phyloP scores from a whole-genome alignment of 2,113 vertebrate species.

The Hypanus sabinus region DNA sequence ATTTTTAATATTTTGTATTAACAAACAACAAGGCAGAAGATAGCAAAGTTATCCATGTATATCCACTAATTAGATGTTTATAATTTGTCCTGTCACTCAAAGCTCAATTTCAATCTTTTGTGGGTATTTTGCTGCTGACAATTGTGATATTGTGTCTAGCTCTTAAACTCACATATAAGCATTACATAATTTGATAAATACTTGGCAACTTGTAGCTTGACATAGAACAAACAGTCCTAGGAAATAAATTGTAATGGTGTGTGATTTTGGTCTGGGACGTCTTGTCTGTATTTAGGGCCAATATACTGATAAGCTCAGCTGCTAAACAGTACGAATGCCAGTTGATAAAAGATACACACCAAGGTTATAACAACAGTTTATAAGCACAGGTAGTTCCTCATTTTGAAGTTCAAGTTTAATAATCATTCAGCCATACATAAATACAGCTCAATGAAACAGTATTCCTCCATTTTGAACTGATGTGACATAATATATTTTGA shows the following conservation, averaged over 20 bases:
- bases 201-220: background rate
- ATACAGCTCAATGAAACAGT: no score
- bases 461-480: no score
- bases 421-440: no score
- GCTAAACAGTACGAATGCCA: background rate
- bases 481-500: background rate
- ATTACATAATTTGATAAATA: constrained; percentile 26
- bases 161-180: background rate
- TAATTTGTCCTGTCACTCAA: background rate
- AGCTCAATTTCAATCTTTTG: background rate
- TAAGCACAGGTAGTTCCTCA: background rate
- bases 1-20: background rate
- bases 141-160: background rate
- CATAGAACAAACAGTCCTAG: background rate
- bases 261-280: constrained; percentile 10
- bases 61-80: background rate
- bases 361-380: background rate
- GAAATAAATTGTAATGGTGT: constrained; percentile 21
- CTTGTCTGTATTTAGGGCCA: background rate
- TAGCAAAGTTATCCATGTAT: no score
- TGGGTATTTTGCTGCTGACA: background rate
- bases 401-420: background rate
- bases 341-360: background rate
- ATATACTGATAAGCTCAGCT: constrained; percentile 5
- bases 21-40: no score